A percentile compares a stretch with the other conserved stretches of the same genome.
phyloP scores from a whole-genome alignment of 2,113 vertebrate species.

The Mus musculus region GRCm39 chr1:127227501-127228000 shows the following conservation, averaged over 20 bases:
- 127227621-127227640: background rate
- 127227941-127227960: background rate
- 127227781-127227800: background rate
- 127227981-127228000: no score
- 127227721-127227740: background rate
- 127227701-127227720: background rate
- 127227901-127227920: background rate
- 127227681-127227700: background rate
- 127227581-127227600: background rate
- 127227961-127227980: background rate
- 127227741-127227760: background rate
- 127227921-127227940: background rate
- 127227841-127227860: background rate
- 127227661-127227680: background rate
- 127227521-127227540: background rate
- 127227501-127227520: background rate
- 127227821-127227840: conserved; percentile 4
- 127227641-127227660: background rate
- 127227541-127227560: background rate
- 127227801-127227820: background rate
- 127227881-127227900: background rate
- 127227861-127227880: background rate
- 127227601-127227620: background rate
- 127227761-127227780: background rate
- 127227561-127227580: background rate